Evolutionary conservation across 2,888 invertebrate species (phyloP).

Genomic region (Cinara cedri): DNA sequence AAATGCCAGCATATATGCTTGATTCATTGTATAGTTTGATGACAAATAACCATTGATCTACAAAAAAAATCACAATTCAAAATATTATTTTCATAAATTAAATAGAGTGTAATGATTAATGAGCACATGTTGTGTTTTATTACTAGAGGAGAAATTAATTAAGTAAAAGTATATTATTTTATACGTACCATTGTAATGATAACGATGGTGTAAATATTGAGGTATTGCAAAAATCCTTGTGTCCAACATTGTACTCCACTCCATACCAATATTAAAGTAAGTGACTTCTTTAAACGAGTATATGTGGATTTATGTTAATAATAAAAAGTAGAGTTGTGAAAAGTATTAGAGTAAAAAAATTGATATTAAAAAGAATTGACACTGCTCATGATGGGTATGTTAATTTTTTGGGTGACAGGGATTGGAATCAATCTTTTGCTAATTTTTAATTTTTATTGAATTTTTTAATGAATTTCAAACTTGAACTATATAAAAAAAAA

Average conservation of each 20-base stretch:
- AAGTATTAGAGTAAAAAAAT: too few relatives aligned
- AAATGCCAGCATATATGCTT: not conserved
- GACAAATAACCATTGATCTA: constrained; percentile 34
- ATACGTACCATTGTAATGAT: constrained; percentile 9
- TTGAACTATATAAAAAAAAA: too few relatives aligned
- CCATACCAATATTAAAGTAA: constrained; percentile 18
- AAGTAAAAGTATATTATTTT: too few relatives aligned
- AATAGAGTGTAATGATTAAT: not conserved
- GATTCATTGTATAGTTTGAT: not conserved
- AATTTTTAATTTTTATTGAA: not conserved
- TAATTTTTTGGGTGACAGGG: not conserved
- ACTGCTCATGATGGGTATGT: not conserved
- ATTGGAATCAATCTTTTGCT: not conserved
- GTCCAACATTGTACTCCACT: constrained; percentile 21
- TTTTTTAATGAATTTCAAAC: too few relatives aligned
- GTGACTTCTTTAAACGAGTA: constrained; percentile 3
- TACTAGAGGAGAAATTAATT: not conserved
- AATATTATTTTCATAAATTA: not conserved
- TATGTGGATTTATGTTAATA: not conserved
- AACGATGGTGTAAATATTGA: constrained; percentile 2
- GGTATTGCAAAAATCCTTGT: not conserved
- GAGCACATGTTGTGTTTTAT: not conserved
- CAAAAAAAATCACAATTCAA: not conserved
- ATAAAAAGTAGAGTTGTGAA: too few relatives aligned
- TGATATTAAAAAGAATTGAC: too few relatives aligned